Percentiles rank a stretch among this genome's conserved stretches.
These are phyloP conservation scores for Drosophila truncata DNA, from an alignment of 1,140 invertebrate genomes.

Conservation along the genomic window DNA sequence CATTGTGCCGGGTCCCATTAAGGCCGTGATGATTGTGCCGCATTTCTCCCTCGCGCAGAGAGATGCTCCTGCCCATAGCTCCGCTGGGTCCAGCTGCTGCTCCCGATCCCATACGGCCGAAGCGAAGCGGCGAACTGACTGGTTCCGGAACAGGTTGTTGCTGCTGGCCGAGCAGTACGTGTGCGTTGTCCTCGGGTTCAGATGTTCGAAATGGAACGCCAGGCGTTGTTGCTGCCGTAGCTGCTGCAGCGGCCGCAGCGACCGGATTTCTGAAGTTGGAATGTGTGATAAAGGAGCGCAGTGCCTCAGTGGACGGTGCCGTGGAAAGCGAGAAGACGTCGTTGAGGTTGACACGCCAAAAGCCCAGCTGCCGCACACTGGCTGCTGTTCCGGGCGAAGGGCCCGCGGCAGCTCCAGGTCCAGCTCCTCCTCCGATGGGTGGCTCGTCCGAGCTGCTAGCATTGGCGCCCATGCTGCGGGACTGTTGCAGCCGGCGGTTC, in stretches of 20 bases:
- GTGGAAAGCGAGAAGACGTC: constrained; percentile 70
- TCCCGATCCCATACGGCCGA: constrained; percentile 2
- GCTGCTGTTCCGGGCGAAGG: constrained; percentile 25
- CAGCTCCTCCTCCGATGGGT: constrained; percentile 9
- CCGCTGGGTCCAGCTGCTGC: constrained; percentile 8
- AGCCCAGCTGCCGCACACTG: constrained; percentile 59
- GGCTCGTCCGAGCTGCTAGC: constrained; percentile 52
- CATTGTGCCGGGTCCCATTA: constrained; percentile 46
- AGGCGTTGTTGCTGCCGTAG: not conserved
- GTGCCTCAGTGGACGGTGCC: constrained; percentile 66
- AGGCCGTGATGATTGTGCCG: constrained; percentile 42
- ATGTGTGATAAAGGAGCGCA: constrained; percentile 70
- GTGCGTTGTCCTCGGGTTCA: constrained; percentile 48
- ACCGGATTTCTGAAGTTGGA: constrained; percentile 70
- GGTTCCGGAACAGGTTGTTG: constrained; percentile 10
- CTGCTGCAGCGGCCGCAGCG: constrained; percentile 19
- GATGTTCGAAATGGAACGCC: constrained; percentile 1
- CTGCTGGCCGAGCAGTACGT: constrained; percentile 51
- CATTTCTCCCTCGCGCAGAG: constrained; percentile 67
- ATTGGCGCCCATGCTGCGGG: constrained; percentile 58
- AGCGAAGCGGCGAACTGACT: constrained; percentile 11
- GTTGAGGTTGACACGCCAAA: constrained; percentile 71
- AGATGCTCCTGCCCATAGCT: constrained; percentile 67
- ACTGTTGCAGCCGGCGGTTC: constrained; percentile 68
- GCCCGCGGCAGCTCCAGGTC: not conserved